These are phyloP conservation scores for Puffinus mauretanicus DNA, from an alignment of 2,113 vertebrate genomes.

Conservation along the genomic window DNA sequence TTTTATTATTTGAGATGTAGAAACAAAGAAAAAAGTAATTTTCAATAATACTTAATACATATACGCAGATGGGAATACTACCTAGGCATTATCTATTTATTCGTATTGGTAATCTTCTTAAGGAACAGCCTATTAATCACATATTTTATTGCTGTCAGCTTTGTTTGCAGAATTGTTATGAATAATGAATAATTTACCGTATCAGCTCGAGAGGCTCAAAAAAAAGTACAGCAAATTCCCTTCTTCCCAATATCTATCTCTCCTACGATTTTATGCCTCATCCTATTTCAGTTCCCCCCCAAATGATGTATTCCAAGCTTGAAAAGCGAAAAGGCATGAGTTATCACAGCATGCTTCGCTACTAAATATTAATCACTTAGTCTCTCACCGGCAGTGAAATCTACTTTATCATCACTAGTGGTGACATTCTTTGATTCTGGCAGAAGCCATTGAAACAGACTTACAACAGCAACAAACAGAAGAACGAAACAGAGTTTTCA, in stretches of 20 bases:
- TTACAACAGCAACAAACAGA: not conserved
- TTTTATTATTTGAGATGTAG: not conserved
- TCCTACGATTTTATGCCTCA: not conserved
- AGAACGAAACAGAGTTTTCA: not conserved
- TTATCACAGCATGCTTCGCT: not conserved
- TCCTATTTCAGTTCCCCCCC: not conserved
- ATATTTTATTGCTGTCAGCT: slow-evolving; percentile 18
- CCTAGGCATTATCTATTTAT: not conserved
- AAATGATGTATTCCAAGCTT: not conserved
- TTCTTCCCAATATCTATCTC: not conserved
- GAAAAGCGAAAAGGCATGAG: not conserved
- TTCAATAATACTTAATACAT: not conserved
- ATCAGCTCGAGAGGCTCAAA: not conserved
- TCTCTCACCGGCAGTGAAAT: not conserved
- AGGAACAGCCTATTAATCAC: slow-evolving; percentile 21
- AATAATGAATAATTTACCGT: slow-evolving; percentile 10
- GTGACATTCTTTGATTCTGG: not conserved
- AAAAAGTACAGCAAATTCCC: not conserved
- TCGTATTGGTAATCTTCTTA: not conserved
- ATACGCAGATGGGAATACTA: not conserved
- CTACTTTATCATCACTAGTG: slow-evolving; percentile 8
- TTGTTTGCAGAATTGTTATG: slow-evolving; percentile 13
- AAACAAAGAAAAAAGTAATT: not conserved
- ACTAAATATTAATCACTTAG: slow-evolving; percentile 20
- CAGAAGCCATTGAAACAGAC: not conserved